These are phyloP conservation scores for Grantiella picta DNA, from an alignment of 2,113 vertebrate species.

Conservation along the genomic window DNA sequence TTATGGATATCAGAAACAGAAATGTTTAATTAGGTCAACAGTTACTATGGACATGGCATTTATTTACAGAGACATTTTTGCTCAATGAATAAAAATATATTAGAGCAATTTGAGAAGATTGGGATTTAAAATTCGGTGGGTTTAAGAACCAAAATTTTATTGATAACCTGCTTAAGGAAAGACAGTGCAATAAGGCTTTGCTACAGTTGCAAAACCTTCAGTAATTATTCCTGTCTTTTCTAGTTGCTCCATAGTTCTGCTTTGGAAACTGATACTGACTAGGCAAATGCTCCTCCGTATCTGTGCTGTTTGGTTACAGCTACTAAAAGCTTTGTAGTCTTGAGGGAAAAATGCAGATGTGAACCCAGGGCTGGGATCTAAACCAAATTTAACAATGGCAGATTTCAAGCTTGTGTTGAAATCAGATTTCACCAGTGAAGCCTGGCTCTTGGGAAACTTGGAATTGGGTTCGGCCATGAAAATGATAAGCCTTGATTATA, in stretches of 20 bases:
- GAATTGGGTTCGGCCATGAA: neutral
- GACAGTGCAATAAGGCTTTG: neutral
- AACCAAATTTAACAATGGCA: constrained; percentile 13
- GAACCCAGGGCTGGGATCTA: neutral
- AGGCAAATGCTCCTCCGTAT: neutral
- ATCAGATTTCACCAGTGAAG: constrained; percentile 32
- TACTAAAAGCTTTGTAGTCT: constrained; percentile 3
- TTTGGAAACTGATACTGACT: neutral
- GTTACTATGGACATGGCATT: neutral
- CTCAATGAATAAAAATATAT: neutral
- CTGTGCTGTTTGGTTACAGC: neutral
- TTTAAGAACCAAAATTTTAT: neutral
- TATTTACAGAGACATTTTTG: neutral
- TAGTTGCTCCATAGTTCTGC: neutral
- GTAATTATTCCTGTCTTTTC: neutral
- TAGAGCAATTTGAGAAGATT: neutral
- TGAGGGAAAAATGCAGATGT: neutral
- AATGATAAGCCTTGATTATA: constrained; percentile 13
- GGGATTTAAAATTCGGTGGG: neutral
- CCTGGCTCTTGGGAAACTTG: constrained; percentile 11
- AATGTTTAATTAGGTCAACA: neutral
- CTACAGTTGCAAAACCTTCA: neutral
- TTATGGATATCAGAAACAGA: neutral
- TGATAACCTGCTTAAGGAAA: neutral
- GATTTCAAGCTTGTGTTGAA: neutral